phyloP scores from a whole-genome alignment of 1,140 invertebrate genomes.

The Diploscapter pachys region DNA sequence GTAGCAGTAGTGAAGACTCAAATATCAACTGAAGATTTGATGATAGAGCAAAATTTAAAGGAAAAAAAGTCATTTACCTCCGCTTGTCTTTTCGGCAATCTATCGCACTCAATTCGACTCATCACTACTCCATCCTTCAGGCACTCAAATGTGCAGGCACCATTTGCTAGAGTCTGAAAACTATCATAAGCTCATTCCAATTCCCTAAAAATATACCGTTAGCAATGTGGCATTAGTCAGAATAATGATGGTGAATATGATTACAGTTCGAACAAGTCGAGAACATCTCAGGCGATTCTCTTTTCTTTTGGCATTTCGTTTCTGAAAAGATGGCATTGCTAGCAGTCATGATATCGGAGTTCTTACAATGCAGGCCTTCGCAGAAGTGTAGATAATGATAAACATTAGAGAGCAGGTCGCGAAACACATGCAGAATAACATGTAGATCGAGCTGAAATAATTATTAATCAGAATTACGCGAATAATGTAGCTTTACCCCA shows the following conservation, averaged over 20 bases:
- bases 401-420: constrained; percentile 18
- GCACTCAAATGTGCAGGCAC: constrained; percentile 28
- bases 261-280: constrained; percentile 4
- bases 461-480: neutral
- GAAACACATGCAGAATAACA: constrained; percentile 9
- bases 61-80: neutral
- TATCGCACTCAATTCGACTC: neutral
- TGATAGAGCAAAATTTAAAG: neutral
- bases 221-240: constrained; percentile 16
- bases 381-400: constrained; percentile 9
- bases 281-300: constrained; percentile 11
- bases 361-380: constrained; percentile 7
- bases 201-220: neutral
- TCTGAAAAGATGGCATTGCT: neutral
- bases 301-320: constrained; percentile 12
- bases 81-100: neutral
- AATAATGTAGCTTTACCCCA: constrained; percentile 15
- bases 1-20: constrained; percentile 49
- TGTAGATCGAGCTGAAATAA: neutral
- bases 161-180: constrained; percentile 8
- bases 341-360: neutral
- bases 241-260: constrained; percentile 14
- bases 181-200: neutral
- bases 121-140: neutral
- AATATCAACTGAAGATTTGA: constrained; percentile 35